Base-by-base conservation (phyloP, 2,113 vertebrate genomes). In the Anolis carolinensis region DNA sequence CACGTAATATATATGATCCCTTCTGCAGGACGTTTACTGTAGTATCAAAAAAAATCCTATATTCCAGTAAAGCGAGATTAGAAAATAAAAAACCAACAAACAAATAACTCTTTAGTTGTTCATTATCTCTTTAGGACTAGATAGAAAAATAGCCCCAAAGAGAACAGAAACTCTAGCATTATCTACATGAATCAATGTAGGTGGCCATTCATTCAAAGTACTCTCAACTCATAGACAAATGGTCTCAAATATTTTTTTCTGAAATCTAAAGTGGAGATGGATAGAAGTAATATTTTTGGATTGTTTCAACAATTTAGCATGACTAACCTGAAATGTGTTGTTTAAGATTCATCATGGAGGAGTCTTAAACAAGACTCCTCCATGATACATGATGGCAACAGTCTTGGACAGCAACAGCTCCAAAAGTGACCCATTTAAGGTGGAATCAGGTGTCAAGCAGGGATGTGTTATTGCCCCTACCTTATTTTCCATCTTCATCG, bases 41-140 rank as follows among this genome's bases (percentile, higher is more conserved):
- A n/a, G 25, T 59, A 73, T 83, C 50, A 72, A 83, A 25, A n/a
- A 74, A 74, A 52, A 21, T 34, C 27, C 79, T 85, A 72, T 59
- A 62, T 85, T n/a, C 67, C 62, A 48, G 50, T 50, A 39, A 62
- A 20, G 73, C 23, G 52, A 44, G 20, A 27, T 48, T 18, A 72
- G 32, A 39, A 63, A 79, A 80, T 72, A 79, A 52, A n/a, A 70
- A 77, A 59, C 23, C 8, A 70, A 55, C 20, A 59, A 68, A 32
- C n/a, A 87, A 70, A 89, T 23, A 67, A 68, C 73, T 18, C 8
- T 5, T 20, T 72, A 27, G 18, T 63, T 81, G 88, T 84, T 77
- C 52, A 84, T 65, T 25, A 5, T 7, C 77, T 20, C 67, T 80
- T 13, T 3, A 71, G 84, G 36, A 78, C 18, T 1, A 65, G n/a